Base-by-base conservation (phyloP, 2,888 invertebrate species). In the Neoitamus cyanurus region DNA sequence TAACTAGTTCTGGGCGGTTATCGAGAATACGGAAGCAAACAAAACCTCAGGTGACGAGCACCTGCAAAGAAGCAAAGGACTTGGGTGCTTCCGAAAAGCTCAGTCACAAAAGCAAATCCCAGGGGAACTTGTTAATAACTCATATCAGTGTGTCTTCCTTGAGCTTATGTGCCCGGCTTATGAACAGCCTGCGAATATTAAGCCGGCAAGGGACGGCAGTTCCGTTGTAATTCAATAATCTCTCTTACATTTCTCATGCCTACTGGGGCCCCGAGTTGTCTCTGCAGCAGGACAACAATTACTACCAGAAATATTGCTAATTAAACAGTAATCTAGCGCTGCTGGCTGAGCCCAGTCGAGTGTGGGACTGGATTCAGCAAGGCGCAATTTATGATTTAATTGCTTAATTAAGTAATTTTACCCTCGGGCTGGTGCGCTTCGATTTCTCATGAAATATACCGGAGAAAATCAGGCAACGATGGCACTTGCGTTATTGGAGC, bases 111-210 rank as follows among this genome's bases (percentile, higher is more conserved):
- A 36, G 73, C 31, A 31, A 73, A 20, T 73, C 73, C 73, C 73
- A 37, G 34, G 15, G 73, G 36, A 7, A 73, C 73, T 36, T 36
- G 73, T 73, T 73, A 73, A 73, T 73, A 73, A 73, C 73, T 73
- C 34, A 73, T 34, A 36, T 73, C 36, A 73, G 73, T 73, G 73
- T 15, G 58, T 25, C 15, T 58, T 58, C 58, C 58, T 58, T 25
- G 58, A 46, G 58, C 20, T 58, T 58, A 42, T n/a, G n/a, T 13
- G 42, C 5, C 42, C 15, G 58, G 58, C 58, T 58, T 25, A 58
- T 20, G 58, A 58, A 58, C 58, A 58, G 58, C 6, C 25, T 58
- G 58, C 58, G 58, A 58, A 58, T 58, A 58, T 58, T 58, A 58
- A 20, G 58, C 58, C 25, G 58, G 58, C 58, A 20, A 9, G 58